Evolutionary conservation across 2,113 vertebrate genomes (phyloP), one percentile per base, ranked within the genome.

Genomic region (Oceanites oceanicus): DNA sequence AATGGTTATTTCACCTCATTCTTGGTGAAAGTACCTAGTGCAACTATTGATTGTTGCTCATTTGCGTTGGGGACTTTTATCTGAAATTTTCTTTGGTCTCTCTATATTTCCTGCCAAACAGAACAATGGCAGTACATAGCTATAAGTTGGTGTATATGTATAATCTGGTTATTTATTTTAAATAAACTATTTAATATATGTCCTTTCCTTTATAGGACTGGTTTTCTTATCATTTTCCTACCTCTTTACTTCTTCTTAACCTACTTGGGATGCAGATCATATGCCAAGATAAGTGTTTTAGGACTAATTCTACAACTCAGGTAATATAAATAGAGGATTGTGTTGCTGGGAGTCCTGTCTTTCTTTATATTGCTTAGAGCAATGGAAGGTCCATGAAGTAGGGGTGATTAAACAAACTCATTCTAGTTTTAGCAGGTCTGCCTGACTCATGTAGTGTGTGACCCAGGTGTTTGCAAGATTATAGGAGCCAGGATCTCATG

Each of bases 371-470:
- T 32, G 16, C 26, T 63, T 11, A 34, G 17, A 42, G 32, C 10
- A 47, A 32, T 20, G 38, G 22, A 93, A 59, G n/a, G 36, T 21
- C 20, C 25, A n/a, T 6, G 56, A 59, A 78, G 52, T 2, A 55
- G 18, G 25, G 4, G 20, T 40, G 47, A 79, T 47, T 27, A 82
- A 92, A 55, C 21, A 67, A 81, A 30, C 17, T 59, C 26, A 8
- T 53, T 30, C 29, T 9, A 13, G 6, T 49, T 89, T 45, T 79
- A 53, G 49, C 34, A 70, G 79, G 22, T 59, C 30, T 67, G 14
- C 36, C 75, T 66, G 42, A 13, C 53, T 36, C 27, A 1, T 0
- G 0, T 18, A 13, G 32, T 2, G 22, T 15, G 20, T 72, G 58
- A 94, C 29, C 22, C 62, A 52, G 58, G 26, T 2, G 2, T 40